These are phyloP conservation scores for Rousettus leschenaultii DNA, from an alignment of 2,113 vertebrate genomes.

Conservation along the genomic window DNA sequence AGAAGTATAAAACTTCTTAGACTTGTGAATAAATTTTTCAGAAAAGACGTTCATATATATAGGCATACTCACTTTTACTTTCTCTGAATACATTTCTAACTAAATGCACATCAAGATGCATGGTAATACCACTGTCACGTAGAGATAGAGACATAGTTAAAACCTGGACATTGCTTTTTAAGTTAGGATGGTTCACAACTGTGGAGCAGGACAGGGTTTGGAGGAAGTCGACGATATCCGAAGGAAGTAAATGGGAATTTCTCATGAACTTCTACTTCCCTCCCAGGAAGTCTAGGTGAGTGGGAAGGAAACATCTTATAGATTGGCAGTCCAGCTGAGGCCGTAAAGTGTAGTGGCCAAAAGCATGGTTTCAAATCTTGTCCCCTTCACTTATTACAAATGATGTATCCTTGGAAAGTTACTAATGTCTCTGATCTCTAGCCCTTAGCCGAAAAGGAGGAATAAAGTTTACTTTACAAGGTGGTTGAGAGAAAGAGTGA, in stretches of 20 bases:
- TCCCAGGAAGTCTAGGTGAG: not conserved
- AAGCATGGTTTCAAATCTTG: not conserved
- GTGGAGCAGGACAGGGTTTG: not conserved
- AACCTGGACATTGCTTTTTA: not conserved
- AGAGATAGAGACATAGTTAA: not conserved
- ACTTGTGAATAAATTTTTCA: conserved; percentile 8
- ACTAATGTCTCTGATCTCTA: not conserved
- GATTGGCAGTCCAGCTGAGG: not conserved
- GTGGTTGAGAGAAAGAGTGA: not conserved
- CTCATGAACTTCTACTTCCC: not conserved
- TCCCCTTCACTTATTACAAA: not conserved
- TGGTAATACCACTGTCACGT: not conserved
- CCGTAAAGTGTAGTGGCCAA: not conserved
- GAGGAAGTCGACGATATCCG: not conserved
- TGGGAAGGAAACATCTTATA: not conserved
- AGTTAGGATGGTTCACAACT: not conserved
- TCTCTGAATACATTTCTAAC: conserved; percentile 14
- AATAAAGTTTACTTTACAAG: not conserved
- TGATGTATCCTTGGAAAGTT: not conserved
- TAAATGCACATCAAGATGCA: not conserved
- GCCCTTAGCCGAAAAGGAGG: not conserved
- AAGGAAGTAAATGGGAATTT: not conserved
- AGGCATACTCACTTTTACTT: not conserved
- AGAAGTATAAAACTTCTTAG: conserved; percentile 27
- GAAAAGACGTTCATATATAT: not conserved